Conservation (phyloP, 2,113 vertebrate species). For the Scartelaos histophorus region DNA sequence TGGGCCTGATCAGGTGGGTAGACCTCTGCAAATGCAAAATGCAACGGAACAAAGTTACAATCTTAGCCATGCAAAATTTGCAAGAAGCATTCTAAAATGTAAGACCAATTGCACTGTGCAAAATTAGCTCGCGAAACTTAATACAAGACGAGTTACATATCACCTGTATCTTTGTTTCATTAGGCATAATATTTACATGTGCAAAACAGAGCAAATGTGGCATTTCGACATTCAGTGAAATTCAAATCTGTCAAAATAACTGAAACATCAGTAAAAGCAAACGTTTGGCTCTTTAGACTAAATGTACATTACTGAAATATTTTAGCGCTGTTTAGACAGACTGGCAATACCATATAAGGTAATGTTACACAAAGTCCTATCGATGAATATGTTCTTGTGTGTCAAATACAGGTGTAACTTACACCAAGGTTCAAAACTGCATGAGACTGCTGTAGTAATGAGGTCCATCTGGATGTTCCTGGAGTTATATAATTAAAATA, state of each 20-base stretch:
- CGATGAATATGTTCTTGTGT: neutral
- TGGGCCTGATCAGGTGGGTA: neutral
- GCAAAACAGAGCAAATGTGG: neutral
- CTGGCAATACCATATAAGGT: slow-evolving; percentile 40
- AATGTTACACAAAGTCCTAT: slow-evolving; percentile 3
- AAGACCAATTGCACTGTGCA: too few relatives aligned
- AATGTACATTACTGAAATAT: neutral
- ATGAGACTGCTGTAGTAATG: slow-evolving; percentile 18
- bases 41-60: neutral
- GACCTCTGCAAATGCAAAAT: neutral
- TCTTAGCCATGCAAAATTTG: too few relatives aligned
- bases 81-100: too few relatives aligned
- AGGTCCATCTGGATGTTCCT: slow-evolving; percentile 35
- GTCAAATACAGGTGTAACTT: slow-evolving; percentile 32
- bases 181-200: neutral
- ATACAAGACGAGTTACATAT: neutral
- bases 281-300: neutral
- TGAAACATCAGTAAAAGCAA: neutral
- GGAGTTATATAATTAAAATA: neutral
- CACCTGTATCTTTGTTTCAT: neutral
- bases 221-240: neutral
- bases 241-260: neutral
- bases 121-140: too few relatives aligned
- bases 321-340: neutral
- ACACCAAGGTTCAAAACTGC: slow-evolving; percentile 22